Conservation (phyloP, 2,888 invertebrate genomes). For the Cephus runcator region DNA sequence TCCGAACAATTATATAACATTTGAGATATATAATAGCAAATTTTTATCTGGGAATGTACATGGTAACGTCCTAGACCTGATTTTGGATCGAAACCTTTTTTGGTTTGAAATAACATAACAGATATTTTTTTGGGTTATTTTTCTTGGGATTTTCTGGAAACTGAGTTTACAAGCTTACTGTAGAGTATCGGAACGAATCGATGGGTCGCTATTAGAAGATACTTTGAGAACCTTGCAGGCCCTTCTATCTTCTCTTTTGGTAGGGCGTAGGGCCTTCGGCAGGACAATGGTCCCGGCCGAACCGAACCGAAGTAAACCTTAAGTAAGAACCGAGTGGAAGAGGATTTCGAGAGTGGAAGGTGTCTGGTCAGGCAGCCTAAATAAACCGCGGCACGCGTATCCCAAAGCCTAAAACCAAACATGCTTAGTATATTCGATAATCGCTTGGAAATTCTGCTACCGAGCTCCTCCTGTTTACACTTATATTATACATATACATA, state of each 20-base stretch:
- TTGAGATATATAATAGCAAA: background rate
- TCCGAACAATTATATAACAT: background rate
- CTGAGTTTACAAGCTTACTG: background rate
- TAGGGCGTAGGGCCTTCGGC: conserved; percentile 32
- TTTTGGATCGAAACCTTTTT: background rate
- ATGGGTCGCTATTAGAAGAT: background rate
- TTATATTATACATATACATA: background rate
- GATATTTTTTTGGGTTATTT: background rate
- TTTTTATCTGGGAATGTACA: background rate
- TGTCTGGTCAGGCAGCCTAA: conserved; percentile 37
- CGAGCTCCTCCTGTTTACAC: background rate
- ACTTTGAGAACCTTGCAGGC: conserved; percentile 17
- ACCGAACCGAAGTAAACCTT: conserved; percentile 29
- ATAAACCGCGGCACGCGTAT: conserved; percentile 43
- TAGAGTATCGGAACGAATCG: background rate
- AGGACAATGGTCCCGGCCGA: conserved; percentile 39
- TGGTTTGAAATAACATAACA: background rate
- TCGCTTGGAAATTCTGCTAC: background rate
- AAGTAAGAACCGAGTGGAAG: conserved; percentile 14
- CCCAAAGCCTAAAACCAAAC: conserved; percentile 26
- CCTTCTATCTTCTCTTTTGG: conserved; percentile 29
- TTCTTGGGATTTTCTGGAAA: background rate
- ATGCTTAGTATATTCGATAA: conserved; percentile 9
- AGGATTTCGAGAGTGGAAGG: conserved; percentile 25
- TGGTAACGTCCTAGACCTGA: background rate